Conservation (phyloP, 2,113 vertebrate species). For the Rissa tridactyla region DNA sequence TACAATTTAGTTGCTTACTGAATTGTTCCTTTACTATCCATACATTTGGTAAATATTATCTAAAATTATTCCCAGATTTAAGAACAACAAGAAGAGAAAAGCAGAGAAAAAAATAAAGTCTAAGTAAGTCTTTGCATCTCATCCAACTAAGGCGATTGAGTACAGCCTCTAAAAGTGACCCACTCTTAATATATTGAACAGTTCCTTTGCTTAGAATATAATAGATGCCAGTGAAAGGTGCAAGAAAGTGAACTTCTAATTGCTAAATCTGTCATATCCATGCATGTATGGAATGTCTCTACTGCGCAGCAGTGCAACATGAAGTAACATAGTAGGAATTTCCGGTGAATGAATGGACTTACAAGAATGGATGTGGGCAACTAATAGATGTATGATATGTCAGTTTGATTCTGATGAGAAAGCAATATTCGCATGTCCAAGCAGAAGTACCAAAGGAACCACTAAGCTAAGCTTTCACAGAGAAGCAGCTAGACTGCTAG, state of each 20-base stretch:
- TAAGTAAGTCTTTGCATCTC: neutral
- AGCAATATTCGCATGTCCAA: neutral
- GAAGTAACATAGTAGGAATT: neutral
- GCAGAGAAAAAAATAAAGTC: neutral
- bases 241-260: neutral
- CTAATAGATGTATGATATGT: neutral
- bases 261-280: neutral
- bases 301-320: neutral
- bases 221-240: neutral
- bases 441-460: neutral
- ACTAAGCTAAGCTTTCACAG: conserved; percentile 4
- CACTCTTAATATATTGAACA: neutral
- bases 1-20: neutral
- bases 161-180: neutral
- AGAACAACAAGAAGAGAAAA: neutral
- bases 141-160: neutral
- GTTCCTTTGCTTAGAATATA: neutral
- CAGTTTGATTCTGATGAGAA: conserved; percentile 1
- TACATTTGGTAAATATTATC: neutral
- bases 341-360: neutral
- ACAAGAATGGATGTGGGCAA: neutral
- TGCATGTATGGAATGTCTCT: neutral
- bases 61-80: neutral
- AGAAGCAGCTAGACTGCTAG: conserved; percentile 16
- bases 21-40: neutral